Evolutionary conservation across 2,797 vertebrate species (phyloP), one percentile per base, ranked within the genome.

Genomic region (Bradypodion ventrale): DNA sequence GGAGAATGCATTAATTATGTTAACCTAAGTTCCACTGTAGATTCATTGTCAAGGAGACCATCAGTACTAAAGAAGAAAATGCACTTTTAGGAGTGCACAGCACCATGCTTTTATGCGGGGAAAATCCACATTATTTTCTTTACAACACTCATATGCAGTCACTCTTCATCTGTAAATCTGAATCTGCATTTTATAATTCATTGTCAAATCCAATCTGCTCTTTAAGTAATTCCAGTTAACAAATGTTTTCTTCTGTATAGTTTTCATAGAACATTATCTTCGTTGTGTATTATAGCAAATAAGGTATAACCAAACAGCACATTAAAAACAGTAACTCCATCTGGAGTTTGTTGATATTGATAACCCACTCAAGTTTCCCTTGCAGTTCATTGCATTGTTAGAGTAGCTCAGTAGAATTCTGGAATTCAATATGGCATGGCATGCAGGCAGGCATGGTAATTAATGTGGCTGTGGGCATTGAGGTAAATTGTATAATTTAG

Each of bases 221-320:
- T 93, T 89, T 90, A 93, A 89, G 93, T 78, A 83, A 84, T 84
- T 87, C 65, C 88, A 82, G 87, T 88, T 92, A 92, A 92, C 84
- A 93, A 88, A 7, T 90, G 87, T 78, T 87, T 85, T 92, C 89
- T 92, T 92, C 87, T 93, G 91, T 85, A 76, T 78, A 88, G 25
- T 86, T 87, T 86, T 85, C 91, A 89, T 82, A 86, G 35, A 92
- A 80, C 7, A 85, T 92, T 90, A 65, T 87, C 91, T 95, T 94
- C 94, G 85, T 91, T 91, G 93, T 91, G 87, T 94, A 93, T 90
- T 93, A 88, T 94, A 95, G 95, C 94, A 94, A 94, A 94, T 95
- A 96, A 92, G 94, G 94, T 90, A 87, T 89, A 93, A 88, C 91
- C 87, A 93, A 95, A 92, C 60, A 83, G 68, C 87, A 76, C 75